Conservation (phyloP, 1,140 invertebrate genomes). For the Periplaneta americana region DNA sequence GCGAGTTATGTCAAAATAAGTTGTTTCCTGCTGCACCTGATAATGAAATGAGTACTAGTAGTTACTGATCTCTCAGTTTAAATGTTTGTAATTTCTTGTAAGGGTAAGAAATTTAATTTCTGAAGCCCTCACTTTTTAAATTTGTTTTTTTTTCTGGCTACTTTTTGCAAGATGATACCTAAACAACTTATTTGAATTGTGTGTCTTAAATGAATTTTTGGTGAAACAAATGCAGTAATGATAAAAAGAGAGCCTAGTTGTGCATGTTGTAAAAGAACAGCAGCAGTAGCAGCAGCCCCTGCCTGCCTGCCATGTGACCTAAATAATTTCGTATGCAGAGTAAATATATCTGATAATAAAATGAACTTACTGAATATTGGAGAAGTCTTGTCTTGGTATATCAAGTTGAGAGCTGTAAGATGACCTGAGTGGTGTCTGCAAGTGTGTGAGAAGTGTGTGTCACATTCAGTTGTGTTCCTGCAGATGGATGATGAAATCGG, state of each 20-base stretch:
- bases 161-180: neutral
- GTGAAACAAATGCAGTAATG: neutral
- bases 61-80: neutral
- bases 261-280: neutral
- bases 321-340: neutral
- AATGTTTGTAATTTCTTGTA: neutral
- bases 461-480: neutral
- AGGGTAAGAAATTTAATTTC: neutral
- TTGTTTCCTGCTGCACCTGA: neutral
- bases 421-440: neutral
- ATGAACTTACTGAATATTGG: neutral
- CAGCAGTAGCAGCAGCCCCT: conserved; percentile 14
- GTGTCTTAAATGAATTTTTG: neutral
- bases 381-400: neutral
- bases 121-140: neutral
- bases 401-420: neutral
- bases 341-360: neutral
- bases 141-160: neutral
- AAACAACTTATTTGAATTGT: neutral
- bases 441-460: neutral
- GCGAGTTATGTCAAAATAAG: neutral
- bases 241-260: neutral
- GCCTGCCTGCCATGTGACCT: conserved; percentile 1
- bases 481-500: neutral
- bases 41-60: neutral